phyloP scores from a whole-genome alignment of 2,113 vertebrate genomes.

The Megaleporinus macrocephalus region DNA sequence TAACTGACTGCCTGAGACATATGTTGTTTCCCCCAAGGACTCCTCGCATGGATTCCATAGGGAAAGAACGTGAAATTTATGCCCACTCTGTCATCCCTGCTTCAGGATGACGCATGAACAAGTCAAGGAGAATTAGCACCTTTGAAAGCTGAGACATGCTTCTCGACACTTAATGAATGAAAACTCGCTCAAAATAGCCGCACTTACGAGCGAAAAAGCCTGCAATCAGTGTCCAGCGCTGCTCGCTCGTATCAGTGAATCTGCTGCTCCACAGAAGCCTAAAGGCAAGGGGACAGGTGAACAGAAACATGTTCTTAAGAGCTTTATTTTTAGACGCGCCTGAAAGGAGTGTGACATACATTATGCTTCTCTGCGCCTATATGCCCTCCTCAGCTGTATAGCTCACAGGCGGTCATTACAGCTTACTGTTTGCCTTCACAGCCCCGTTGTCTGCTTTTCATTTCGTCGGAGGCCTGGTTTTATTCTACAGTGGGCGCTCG shows the following conservation, averaged over 20 bases:
- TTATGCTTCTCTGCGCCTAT: conserved; percentile 10
- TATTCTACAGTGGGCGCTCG: conserved; percentile 11
- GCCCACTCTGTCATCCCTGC: conserved; percentile 1
- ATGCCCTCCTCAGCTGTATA: not conserved
- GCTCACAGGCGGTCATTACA: conserved; percentile 22
- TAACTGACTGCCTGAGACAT: not conserved
- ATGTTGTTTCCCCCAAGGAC: not conserved
- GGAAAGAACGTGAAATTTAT: not conserved
- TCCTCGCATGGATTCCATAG: not conserved
- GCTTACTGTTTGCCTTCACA: not conserved
- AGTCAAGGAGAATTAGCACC: conserved; percentile 1
- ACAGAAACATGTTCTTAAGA: conserved; percentile 22
- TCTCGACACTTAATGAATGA: conserved; percentile 8
- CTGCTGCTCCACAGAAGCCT: conserved; percentile 5
- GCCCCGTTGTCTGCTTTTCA: conserved; percentile 33
- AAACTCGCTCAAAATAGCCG: conserved; percentile 28
- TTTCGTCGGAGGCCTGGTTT: conserved; percentile 13
- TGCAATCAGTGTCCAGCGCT: conserved; percentile 14
- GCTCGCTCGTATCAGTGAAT: not conserved
- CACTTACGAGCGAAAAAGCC: conserved; percentile 29
- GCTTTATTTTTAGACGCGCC: conserved; percentile 39
- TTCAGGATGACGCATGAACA: not conserved
- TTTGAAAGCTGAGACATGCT: not conserved
- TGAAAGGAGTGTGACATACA: conserved; percentile 13
- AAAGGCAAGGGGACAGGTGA: conserved; percentile 10